Conservation (phyloP, 2,888 invertebrate genomes). For the Caenorhabditis virilis region DNA sequence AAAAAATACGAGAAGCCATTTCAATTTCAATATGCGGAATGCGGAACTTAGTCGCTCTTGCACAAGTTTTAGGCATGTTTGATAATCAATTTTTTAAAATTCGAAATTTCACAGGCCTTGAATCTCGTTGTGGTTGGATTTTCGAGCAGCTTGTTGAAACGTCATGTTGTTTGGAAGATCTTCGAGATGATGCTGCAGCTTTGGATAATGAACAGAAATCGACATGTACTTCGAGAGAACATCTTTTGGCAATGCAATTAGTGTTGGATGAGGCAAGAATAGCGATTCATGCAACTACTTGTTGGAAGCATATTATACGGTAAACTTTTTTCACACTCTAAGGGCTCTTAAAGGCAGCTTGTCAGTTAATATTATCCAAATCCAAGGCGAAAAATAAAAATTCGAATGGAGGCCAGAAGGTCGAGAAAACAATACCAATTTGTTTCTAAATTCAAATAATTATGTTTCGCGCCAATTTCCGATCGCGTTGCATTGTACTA, state of each 20-base stretch:
- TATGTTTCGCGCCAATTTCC: not conserved
- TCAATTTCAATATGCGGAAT: slow-evolving; percentile 48
- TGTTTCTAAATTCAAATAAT: no score
- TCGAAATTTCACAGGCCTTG: no score
- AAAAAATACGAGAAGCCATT: slow-evolving; percentile 47
- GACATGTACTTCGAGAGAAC: slow-evolving; percentile 71
- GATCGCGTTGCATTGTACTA: not conserved
- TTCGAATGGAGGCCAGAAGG: no score
- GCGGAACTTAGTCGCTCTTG: slow-evolving; percentile 43
- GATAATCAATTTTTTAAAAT: no score
- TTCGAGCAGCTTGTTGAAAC: slow-evolving; percentile 84
- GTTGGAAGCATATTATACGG: slow-evolving; percentile 93
- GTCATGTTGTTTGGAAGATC: slow-evolving; percentile 79
- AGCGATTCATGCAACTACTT: slow-evolving; percentile 88
- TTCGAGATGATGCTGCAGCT: slow-evolving; percentile 51
- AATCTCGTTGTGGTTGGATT: slow-evolving; percentile 81
- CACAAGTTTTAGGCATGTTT: slow-evolving; percentile 42
- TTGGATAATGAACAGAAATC: slow-evolving; percentile 53
- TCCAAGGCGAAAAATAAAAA: no score
- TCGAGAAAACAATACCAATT: no score
- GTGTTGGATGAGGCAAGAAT: slow-evolving; percentile 85
- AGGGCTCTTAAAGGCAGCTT: no score
- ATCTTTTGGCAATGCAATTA: slow-evolving; percentile 89
- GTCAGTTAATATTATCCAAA: no score
- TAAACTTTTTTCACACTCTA: no score